These are phyloP conservation scores for Aspidiotus destructor DNA, from an alignment of 2,888 invertebrate genomes.

Conservation along the genomic window DNA sequence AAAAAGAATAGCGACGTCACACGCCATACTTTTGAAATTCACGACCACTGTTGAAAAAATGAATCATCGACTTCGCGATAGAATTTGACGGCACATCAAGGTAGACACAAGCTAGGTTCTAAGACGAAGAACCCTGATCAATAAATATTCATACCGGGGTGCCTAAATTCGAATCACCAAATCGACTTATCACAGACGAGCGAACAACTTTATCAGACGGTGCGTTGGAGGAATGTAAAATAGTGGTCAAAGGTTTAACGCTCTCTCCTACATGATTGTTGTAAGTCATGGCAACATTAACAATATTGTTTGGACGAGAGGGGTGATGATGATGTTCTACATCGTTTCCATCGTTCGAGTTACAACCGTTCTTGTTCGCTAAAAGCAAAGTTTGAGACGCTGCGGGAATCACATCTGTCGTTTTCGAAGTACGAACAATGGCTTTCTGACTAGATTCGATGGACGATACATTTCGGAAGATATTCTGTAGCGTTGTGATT, in stretches of 20 bases:
- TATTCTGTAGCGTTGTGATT: slow-evolving; percentile 37
- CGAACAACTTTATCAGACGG: background rate
- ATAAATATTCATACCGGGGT: slow-evolving; percentile 3
- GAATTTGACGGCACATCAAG: no score
- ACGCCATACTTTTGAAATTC: no score
- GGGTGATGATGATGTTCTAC: background rate
- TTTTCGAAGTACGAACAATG: background rate
- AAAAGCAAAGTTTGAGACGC: background rate
- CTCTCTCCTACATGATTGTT: background rate
- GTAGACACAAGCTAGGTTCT: no score
- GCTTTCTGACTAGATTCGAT: slow-evolving; percentile 29
- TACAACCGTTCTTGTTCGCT: no score
- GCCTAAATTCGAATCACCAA: slow-evolving; percentile 15
- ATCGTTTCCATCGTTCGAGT: background rate
- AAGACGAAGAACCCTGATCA: no score
- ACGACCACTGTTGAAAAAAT: no score
- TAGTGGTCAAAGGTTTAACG: background rate
- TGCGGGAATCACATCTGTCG: background rate
- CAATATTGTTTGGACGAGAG: background rate
- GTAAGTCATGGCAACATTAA: background rate
- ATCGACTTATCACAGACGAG: slow-evolving; percentile 9
- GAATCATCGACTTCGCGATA: no score
- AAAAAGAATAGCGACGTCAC: no score
- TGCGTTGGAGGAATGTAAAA: background rate
- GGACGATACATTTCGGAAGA: slow-evolving; percentile 37